Base-by-base conservation (phyloP, 2,888 invertebrate genomes). In the Barypeithes pellucidus region DNA sequence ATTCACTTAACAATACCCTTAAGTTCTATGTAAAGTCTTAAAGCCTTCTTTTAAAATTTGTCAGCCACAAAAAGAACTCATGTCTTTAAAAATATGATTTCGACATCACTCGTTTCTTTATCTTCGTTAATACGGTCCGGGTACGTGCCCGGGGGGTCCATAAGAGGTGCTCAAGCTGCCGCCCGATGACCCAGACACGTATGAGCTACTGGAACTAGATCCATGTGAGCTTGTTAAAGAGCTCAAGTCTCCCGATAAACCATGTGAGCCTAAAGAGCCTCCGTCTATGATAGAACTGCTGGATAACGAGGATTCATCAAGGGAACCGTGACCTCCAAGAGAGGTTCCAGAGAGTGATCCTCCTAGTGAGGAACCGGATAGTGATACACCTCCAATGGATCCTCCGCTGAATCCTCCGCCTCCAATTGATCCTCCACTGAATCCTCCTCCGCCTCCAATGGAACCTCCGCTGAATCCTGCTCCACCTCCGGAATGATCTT, bases 121-220 rank as follows among this genome's bases (percentile, higher is more conserved):
- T 33, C 36, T 14, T 8, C 24, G n/a, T 61, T 72, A 76, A 39
- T 76, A 76, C 14, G 76, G 73, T n/a, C 76, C 76, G 5, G 66
- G 63, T 9, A 84, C 81, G 71, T 84, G 84, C 60, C 85, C 85
- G 29, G 86, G 85, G 41, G 85, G 84, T 43, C 84, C 84, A 73
- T 84, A 84, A 67, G 78, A 82, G 52, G 79, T 70, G 16, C 82
- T 82, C 24, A 82, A 57, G 36, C 78, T 68, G 11, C 76, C 68
- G 16, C 76, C 67, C 3, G 72, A 66, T 9, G 78, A 66, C 2
- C 65, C 43, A 1, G 77, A 70, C n/a, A 50, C 50, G 22, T 63
- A 54, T 20, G 77, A 75, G 16, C 77, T 70, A 33, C 73, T 67
- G 3, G 77, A 75, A 29, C 75, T 71, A 11, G 70, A 50, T 47